These are phyloP conservation scores for Amaurobius ferox DNA, from an alignment of 2,888 invertebrate species.

Conservation along the genomic window DNA sequence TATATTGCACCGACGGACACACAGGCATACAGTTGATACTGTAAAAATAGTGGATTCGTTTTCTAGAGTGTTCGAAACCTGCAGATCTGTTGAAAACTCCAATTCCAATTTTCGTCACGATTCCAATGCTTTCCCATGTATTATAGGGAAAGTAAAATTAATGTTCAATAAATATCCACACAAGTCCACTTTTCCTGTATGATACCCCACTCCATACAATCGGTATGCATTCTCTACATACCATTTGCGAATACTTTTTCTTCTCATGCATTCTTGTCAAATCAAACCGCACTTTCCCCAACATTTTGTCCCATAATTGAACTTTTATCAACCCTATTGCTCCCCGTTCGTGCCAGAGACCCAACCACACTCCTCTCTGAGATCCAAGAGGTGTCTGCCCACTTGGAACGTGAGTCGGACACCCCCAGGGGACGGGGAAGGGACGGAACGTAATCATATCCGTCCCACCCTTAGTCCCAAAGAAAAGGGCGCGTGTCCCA, in stretches of 20 bases:
- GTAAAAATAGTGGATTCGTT: too few species aligned
- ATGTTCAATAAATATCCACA: too few species aligned
- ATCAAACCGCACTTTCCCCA: slow-evolving; percentile 9
- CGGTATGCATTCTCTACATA: not conserved
- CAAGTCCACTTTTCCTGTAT: too few species aligned
- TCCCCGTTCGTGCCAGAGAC: not conserved
- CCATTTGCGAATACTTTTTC: not conserved
- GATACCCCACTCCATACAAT: not conserved
- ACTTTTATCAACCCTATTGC: slow-evolving; percentile 11
- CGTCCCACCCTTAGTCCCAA: slow-evolving; percentile 23
- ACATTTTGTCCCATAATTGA: slow-evolving; percentile 3
- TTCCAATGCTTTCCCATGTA: too few species aligned
- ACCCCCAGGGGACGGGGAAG: slow-evolving; percentile 34
- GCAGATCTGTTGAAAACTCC: too few species aligned
- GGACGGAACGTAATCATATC: slow-evolving; percentile 13
- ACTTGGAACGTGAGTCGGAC: slow-evolving; percentile 44
- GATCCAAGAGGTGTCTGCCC: slow-evolving; percentile 12
- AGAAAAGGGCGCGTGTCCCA: slow-evolving; percentile 45
- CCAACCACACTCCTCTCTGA: not conserved
- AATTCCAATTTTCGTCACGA: too few species aligned
- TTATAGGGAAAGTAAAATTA: too few species aligned
- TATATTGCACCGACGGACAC: too few species aligned
- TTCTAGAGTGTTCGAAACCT: too few species aligned
- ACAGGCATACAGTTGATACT: too few species aligned
- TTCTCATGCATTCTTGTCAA: not conserved